Evolutionary conservation across 2,797 vertebrate genomes (phyloP), one percentile per base, ranked within the genome.

Genomic region (Salmo trutta): DNA sequence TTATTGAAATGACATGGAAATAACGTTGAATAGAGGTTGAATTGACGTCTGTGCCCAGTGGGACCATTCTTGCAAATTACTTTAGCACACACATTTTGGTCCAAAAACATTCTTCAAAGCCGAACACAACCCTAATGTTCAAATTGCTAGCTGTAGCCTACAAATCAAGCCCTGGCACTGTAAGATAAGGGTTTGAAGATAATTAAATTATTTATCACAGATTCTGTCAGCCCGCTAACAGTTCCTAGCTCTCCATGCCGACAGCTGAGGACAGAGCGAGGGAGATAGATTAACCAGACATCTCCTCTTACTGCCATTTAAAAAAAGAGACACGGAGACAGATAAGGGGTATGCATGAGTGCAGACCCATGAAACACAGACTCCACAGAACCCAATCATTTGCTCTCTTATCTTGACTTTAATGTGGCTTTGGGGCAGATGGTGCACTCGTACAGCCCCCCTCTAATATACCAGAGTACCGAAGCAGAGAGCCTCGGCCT

Each of bases 401-500:
- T 81, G 53, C 21, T 36, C n/a, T 69, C 81, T 89, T 88, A 86
- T 88, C 87, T 83, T 31, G 69, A 56, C 77, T 69, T 77, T 62
- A 54, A 17, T 71, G 54, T 17, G 1, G 69, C 69, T 81, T 74
- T 81, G 74, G 70, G 77, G 75, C 80, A 79, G 74, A 74, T 73
- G 73, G 47, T 21, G 41, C 24, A 0, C 36, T 47, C 29, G 17
- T 24, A 31, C 71, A 53, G 17, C 54, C 21, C 74, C 73, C 72
- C 59, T 68, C 27, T 47, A 33, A 62, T 74, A 82, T 77, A 75
- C 81, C 74, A n/a, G 68, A 36, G 84, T 73, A 80, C 76, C 76
- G 70, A 73, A 76, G 85, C 77, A 83, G 79, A 80, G 81, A 83
- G 72, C 62, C 24, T 74, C 29, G 56, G 78, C 71, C 75, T 75